A percentile compares a stretch with the other conserved stretches of the same genome.
Evolutionary conservation across 2,113 vertebrate species (phyloP).

Genomic region (Cryptotis parvus): DNA sequence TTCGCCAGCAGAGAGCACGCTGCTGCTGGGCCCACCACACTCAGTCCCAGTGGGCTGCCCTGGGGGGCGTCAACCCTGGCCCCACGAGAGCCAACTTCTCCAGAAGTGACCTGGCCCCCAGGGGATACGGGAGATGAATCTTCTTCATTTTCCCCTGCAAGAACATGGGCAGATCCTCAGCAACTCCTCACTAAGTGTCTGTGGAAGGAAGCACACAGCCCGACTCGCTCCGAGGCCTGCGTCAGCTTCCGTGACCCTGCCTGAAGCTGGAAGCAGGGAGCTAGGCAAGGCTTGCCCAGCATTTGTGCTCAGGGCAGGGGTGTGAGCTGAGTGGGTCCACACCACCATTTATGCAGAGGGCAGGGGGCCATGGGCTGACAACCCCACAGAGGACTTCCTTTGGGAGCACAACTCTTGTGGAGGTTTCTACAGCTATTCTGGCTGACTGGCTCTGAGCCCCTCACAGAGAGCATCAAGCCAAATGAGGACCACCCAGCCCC

Average conservation of each 20-base stretch:
- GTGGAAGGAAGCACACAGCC: no score
- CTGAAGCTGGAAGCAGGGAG: not conserved
- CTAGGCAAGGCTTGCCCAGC: not conserved
- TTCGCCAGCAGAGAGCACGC: not conserved
- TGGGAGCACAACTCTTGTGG: not conserved
- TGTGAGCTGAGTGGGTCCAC: not conserved
- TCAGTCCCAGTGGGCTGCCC: not conserved
- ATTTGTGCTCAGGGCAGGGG: not conserved
- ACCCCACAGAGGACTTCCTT: no score
- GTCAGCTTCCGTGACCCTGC: not conserved
- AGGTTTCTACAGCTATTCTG: not conserved
- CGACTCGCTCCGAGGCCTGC: not conserved
- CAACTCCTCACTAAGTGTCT: not conserved
- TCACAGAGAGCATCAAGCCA: no score
- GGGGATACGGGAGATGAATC: no score
- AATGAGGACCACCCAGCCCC: no score
- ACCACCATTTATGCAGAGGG: no score
- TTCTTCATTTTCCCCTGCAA: no score
- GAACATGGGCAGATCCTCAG: no score
- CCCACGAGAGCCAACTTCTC: not conserved
- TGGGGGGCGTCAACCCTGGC: not conserved
- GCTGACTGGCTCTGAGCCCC: no score
- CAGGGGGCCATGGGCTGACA: no score
- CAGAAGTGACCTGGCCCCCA: not conserved
- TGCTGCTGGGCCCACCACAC: fast-evolving